Evolutionary conservation across 2,113 vertebrate species (phyloP), one percentile per base, ranked within the genome.

Genomic region (Lophura nycthemera): DNA sequence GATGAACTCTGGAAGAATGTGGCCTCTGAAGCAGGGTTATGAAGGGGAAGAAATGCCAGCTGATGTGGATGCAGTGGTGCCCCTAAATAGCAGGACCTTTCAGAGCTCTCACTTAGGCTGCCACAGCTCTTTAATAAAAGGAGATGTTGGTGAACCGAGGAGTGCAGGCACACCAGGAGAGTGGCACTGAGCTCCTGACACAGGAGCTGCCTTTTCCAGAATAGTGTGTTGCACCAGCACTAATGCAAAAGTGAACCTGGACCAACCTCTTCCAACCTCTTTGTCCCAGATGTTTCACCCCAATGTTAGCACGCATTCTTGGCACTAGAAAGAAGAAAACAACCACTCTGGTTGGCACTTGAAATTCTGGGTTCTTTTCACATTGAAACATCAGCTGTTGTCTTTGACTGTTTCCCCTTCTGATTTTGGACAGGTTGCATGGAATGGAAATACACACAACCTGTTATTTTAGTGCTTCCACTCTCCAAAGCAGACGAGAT

Each of bases 61-160:
- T 87, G 82, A 64, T 0, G 0, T 59, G 65, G 38, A 3, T 24
- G 64, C 63, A 83, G 61, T 63, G 52, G 0, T 1, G n/a, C 21
- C 61, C 63, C 66, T 50, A 47, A 78, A 61, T 1, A 85, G 74
- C 38, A 65, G 29, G 29, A 65, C 25, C 50, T 82, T 42, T 45
- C 79, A 61, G 71, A 81, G 36, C 43, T 92, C 11, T 12, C 21
- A 48, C 10, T 19, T 17, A 20, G 73, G 50, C 65, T 81, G 77
- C 1, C 3, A 50, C 47, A 87, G 56, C 69, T 84, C 48, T 89
- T 74, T 40, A 32, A 24, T 30, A 38, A 60, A 36, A 73, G 65
- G 20, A 13, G n/a, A 42, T 0, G 2, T 11, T 14, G 48, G 11
- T 30, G 67, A 50, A 10, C 5, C 0, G 4, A 50, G 70, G 54